Evolutionary conservation across 2,113 vertebrate species (phyloP).

Genomic region (Nothobranchius kuhntae): DNA sequence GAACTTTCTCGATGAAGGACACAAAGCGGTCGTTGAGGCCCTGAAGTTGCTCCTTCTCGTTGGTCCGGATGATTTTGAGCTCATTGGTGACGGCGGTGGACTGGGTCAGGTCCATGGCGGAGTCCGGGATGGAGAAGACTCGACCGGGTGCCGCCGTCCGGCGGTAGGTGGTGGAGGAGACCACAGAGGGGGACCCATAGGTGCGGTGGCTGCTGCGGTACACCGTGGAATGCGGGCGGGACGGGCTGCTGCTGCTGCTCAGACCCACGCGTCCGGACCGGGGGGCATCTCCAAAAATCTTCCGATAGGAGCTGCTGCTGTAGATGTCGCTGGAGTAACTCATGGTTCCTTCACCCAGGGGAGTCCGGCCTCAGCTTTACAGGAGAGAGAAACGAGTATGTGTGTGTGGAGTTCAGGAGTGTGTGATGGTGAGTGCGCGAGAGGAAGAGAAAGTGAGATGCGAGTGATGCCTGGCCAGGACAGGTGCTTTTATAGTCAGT

Average conservation of each 20-base stretch:
- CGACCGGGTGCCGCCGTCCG: conserved; percentile 71
- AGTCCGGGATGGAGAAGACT: conserved; percentile 66
- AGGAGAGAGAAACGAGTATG: conserved; percentile 30
- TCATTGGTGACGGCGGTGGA: conserved; percentile 84
- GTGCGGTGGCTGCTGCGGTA: conserved; percentile 72
- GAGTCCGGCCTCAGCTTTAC: conserved; percentile 27
- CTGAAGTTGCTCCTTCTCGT: conserved; percentile 85
- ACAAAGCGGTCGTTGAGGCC: conserved; percentile 86
- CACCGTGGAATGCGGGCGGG: conserved; percentile 64
- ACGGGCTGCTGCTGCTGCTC: conserved; percentile 72
- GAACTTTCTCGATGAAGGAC: conserved; percentile 85
- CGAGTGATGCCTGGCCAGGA: conserved; percentile 60
- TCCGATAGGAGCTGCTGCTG: conserved; percentile 81
- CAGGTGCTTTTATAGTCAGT: conserved; percentile 74
- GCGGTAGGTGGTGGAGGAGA: conserved; percentile 69
- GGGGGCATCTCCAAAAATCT: conserved; percentile 78
- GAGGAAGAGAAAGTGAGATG: conserved; percentile 69
- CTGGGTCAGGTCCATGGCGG: conserved; percentile 76
- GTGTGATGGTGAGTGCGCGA: conserved; percentile 52
- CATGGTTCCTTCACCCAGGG: conserved; percentile 61
- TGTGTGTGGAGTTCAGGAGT: conserved; percentile 49
- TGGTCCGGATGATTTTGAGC: conserved; percentile 84
- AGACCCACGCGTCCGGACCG: conserved; percentile 66
- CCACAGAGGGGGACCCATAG: conserved; percentile 61
- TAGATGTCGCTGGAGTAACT: conserved; percentile 78